These are phyloP conservation scores for Anthophora plumipes DNA, from an alignment of 2,888 invertebrate species.

Conservation along the genomic window DNA sequence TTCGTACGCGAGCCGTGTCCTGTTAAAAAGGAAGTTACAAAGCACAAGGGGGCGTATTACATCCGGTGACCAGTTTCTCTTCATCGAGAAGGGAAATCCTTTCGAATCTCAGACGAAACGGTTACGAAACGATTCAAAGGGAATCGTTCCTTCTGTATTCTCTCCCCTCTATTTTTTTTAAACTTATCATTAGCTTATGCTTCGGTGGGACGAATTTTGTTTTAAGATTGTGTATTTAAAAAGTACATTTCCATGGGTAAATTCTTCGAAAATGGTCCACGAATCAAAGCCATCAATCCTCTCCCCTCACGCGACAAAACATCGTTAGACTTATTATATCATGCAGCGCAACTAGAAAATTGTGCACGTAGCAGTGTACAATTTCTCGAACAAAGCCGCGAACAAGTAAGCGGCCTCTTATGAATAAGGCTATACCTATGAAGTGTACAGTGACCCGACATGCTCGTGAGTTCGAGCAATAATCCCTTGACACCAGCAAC, in stretches of 20 bases:
- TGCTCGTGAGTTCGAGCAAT: conserved; percentile 74
- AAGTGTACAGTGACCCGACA: conserved; percentile 73
- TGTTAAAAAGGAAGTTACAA: conserved; percentile 40
- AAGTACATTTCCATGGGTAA: conserved; percentile 34
- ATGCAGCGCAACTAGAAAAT: conserved; percentile 27
- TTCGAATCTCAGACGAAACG: conserved; percentile 21
- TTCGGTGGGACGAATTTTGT: no score
- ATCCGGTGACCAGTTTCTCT: conserved; percentile 45
- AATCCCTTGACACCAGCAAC: conserved; percentile 75
- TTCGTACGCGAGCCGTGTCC: conserved; percentile 33
- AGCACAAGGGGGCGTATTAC: conserved; percentile 45
- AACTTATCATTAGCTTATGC: no score
- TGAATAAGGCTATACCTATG: conserved; percentile 67
- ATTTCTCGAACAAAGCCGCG: conserved; percentile 48
- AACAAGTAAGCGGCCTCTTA: conserved; percentile 60
- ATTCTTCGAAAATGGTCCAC: not conserved
- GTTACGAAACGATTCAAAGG: conserved; percentile 11
- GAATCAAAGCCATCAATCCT: conserved; percentile 20
- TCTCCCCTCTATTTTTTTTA: no score
- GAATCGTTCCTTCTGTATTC: no score
- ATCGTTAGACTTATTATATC: conserved; percentile 39
- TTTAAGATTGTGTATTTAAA: no score
- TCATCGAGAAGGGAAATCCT: conserved; percentile 17
- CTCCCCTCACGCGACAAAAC: conserved; percentile 31
- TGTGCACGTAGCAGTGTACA: conserved; percentile 5